These are phyloP conservation scores for Synanthedon andrenaeformis DNA, from an alignment of 2,888 invertebrate species.

Conservation along the genomic window DNA sequence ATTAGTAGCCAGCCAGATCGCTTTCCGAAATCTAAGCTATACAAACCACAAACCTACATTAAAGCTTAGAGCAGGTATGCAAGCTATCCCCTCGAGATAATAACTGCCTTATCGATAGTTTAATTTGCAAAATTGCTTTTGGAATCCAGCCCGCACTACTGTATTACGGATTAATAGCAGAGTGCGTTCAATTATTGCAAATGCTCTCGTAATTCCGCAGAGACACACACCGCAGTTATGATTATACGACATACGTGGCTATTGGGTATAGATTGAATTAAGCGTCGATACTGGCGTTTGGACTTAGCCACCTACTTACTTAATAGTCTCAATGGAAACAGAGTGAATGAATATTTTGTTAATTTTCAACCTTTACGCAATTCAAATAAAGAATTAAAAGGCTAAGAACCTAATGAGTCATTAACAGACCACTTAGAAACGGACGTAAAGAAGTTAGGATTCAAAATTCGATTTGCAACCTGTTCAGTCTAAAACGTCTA, in stretches of 20 bases:
- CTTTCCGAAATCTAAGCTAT: no score
- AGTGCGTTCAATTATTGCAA: constrained; percentile 28
- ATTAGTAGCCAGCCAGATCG: no score
- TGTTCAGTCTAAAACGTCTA: neutral
- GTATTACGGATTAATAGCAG: constrained; percentile 22
- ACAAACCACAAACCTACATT: no score
- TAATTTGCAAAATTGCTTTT: constrained; percentile 25
- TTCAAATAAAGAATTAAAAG: no score
- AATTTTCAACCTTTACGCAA: no score
- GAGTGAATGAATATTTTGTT: no score
- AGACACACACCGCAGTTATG: constrained; percentile 2
- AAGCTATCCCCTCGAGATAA: neutral
- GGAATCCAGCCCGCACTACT: constrained; percentile 15
- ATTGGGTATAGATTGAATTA: constrained; percentile 19
- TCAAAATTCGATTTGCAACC: no score
- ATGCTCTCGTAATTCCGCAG: constrained; percentile 10
- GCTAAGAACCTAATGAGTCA: no score
- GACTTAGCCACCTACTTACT: constrained; percentile 5
- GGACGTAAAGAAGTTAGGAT: no score
- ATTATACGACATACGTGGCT: constrained; percentile 9
- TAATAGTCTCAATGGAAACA: neutral
- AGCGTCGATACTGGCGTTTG: constrained; percentile 13
- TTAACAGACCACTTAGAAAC: no score
- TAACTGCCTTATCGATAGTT: neutral
- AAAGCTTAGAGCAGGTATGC: neutral